phyloP scores from a whole-genome alignment of 2,888 invertebrate genomes.

The Dascillus cervinus region DNA sequence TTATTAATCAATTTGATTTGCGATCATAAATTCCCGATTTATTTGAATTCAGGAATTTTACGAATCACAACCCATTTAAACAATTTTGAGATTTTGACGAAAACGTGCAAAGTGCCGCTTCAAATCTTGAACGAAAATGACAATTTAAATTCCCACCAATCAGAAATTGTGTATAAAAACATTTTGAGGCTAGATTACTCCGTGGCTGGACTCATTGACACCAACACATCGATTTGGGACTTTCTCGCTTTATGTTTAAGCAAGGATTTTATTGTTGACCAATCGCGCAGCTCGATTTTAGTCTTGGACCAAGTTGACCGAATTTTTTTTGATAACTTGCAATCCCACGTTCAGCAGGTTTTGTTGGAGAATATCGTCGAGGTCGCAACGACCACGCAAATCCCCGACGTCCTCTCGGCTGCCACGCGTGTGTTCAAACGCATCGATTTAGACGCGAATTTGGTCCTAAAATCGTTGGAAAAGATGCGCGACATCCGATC shows the following conservation, averaged over 20 bases:
- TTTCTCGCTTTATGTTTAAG: constrained; percentile 50
- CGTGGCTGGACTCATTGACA: constrained; percentile 21
- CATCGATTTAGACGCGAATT: constrained; percentile 54
- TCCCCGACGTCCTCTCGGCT: constrained; percentile 52
- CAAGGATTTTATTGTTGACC: constrained; percentile 45
- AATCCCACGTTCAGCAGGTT: constrained; percentile 41
- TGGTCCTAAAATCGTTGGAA: constrained; percentile 52
- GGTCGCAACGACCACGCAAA: constrained; percentile 51
- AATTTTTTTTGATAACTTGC: constrained; percentile 47
- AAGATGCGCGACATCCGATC: constrained; percentile 50
- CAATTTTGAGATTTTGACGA: constrained; percentile 26
- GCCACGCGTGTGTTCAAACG: constrained; percentile 59
- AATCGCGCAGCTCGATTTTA: constrained; percentile 38
- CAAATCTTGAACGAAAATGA: constrained; percentile 19
- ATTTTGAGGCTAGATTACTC: constrained; percentile 26
- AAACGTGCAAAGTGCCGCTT: constrained; percentile 23
- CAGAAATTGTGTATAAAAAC: constrained; percentile 24
- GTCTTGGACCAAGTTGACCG: constrained; percentile 52
- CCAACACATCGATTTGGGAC: constrained; percentile 46
- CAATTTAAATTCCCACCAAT: constrained; percentile 19
- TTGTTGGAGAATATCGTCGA: constrained; percentile 49
- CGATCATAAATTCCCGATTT: constrained; percentile 40
- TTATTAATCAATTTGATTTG: constrained; percentile 30
- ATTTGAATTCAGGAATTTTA: constrained; percentile 38
- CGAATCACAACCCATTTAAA: constrained; percentile 33